Base-by-base conservation (phyloP, 2,797 vertebrate species). In the Enteromius argenteus region DNA sequence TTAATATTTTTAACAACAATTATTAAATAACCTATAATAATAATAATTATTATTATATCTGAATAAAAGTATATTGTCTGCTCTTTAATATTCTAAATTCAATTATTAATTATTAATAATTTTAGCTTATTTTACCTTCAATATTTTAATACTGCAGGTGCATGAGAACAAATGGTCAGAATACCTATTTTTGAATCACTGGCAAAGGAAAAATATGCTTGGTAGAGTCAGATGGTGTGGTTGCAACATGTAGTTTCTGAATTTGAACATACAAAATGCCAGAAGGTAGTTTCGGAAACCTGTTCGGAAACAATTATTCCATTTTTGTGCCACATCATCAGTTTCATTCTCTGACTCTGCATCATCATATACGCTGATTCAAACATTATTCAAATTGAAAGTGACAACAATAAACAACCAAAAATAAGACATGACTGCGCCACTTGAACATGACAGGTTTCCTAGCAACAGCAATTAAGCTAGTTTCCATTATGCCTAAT, bases 391-490 rank as follows among this genome's bases (percentile, higher is more conserved):
- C 80, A 56, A 30, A 83, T 30, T 77, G 51, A 87, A 83, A 80
- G 81, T 71, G 79, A 78, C 53, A 37, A 78, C 23, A 71, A 44
- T 71, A 56, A 39, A 64, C 77, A 49, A 80, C 78, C 77, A 75
- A 80, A 89, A 87, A 86, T 88, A 87, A 56, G 67, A 19, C 82
- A 49, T 60, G 56, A 81, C 75, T 53, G 76, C 60, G 84, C 84
- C 51, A 58, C 84, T 87, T 84, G 66, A 87, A 87, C 71, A 27
- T 56, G 66, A 79, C 44, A 82, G 77, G 87, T 88, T 87, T 78
- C 87, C 85, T 87, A 88, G 90, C 88, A 90, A 89, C 90, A 80
- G 71, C 23, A 68, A 73, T 62, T 71, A 87, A 67, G 81, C 69
- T 73, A 79, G 23, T 79, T 85, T 72, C 19, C 11, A 71, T 74